Percentiles rank a stretch among this genome's conserved stretches.
These are phyloP conservation scores for Omphaloscelis lunosa DNA, from an alignment of 2,888 invertebrate genomes.

Conservation along the genomic window DNA sequence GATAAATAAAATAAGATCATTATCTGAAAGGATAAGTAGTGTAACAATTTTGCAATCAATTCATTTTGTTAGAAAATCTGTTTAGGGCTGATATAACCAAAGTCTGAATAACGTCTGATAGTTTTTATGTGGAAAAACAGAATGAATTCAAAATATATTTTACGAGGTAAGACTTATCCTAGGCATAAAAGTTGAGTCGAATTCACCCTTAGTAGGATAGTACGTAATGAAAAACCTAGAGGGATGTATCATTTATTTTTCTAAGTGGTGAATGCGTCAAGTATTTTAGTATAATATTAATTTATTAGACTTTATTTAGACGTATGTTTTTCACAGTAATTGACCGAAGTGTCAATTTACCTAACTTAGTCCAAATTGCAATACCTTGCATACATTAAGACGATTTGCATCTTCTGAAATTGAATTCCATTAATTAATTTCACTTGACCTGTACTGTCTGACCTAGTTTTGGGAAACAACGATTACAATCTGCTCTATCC, in stretches of 20 bases:
- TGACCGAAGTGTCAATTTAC: background rate
- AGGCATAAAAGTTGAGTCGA: background rate
- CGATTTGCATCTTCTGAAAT: constrained; percentile 15
- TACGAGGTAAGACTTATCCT: background rate
- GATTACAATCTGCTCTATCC: background rate
- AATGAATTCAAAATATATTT: background rate
- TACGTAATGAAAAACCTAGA: background rate
- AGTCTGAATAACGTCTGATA: background rate
- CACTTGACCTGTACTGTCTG: constrained; percentile 27
- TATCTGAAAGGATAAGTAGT: background rate
- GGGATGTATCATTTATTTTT: background rate
- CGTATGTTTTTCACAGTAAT: background rate
- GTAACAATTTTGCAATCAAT: background rate
- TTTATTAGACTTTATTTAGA: background rate
- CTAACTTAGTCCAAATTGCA: background rate
- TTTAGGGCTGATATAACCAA: background rate
- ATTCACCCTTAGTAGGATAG: background rate
- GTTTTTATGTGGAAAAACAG: background rate
- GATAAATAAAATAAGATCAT: too few relatives aligned
- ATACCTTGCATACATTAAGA: background rate
- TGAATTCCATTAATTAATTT: constrained; percentile 27
- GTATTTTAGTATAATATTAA: background rate
- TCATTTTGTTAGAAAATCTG: background rate
- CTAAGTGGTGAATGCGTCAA: background rate
- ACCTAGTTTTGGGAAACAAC: constrained; percentile 37